phyloP scores from a whole-genome alignment of 1,140 invertebrate genomes.

The Heliconius eleuchia region DNA sequence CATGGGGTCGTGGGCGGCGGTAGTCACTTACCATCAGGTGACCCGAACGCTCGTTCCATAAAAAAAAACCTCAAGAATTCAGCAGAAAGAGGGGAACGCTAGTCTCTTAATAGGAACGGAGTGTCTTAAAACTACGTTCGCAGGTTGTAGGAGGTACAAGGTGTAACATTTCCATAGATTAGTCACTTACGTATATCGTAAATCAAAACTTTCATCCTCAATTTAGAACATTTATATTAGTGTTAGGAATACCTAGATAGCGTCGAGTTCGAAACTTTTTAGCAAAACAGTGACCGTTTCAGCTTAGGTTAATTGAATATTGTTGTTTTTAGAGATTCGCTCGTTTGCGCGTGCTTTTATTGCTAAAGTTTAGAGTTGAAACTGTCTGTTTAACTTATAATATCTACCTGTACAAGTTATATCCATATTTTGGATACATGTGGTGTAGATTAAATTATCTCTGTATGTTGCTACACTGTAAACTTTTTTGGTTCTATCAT shows the following conservation, averaged over 20 bases:
- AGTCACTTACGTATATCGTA: not conserved
- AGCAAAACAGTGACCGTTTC: slow-evolving; percentile 37
- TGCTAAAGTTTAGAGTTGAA: slow-evolving; percentile 30
- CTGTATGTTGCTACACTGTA: not conserved
- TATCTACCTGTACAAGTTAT: slow-evolving; percentile 24
- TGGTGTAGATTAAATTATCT: slow-evolving; percentile 4
- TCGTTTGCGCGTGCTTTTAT: slow-evolving; percentile 36
- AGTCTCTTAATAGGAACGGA: too few relatives aligned
- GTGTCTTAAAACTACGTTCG: too few relatives aligned
- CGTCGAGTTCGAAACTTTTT: slow-evolving; percentile 33
- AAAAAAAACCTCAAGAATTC: too few relatives aligned
- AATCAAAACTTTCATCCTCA: not conserved
- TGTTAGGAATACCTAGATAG: slow-evolving; percentile 26
- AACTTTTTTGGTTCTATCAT: not conserved
- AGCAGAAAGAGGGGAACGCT: too few relatives aligned
- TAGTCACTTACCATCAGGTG: too few relatives aligned
- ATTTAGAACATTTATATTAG: slow-evolving; percentile 16
- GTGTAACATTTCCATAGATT: too few relatives aligned
- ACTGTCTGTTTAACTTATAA: slow-evolving; percentile 30
- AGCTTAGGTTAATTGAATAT: slow-evolving; percentile 41
- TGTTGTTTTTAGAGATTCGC: slow-evolving; percentile 38
- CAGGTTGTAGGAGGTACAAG: too few relatives aligned
- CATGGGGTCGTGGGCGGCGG: too few relatives aligned
- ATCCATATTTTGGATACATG: slow-evolving; percentile 9
- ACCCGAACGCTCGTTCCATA: too few relatives aligned